phyloP scores from a whole-genome alignment of 2,113 vertebrate genomes.

The Phalacrocorax pelagicus region DNA sequence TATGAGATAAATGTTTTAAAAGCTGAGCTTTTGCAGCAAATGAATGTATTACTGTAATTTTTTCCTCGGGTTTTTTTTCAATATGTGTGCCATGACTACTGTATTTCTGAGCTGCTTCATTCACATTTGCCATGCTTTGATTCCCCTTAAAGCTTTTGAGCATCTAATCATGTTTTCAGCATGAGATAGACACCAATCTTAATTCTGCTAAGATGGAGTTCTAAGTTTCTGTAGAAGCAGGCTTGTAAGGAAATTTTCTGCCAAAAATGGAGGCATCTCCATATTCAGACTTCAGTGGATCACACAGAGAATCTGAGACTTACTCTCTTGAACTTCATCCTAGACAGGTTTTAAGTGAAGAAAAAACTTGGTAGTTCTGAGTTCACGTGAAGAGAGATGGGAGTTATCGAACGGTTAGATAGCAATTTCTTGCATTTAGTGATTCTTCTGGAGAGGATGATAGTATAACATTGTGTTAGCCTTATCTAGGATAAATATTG shows the following conservation, averaged over 20 bases:
- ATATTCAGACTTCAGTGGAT: neutral
- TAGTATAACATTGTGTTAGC: neutral
- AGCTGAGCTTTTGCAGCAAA: neutral
- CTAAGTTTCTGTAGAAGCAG: neutral
- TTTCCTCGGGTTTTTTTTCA: neutral
- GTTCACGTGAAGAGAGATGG: neutral
- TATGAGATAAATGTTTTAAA: neutral
- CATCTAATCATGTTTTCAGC: neutral
- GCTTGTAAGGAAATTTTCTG: neutral
- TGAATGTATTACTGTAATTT: neutral
- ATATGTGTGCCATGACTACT: neutral
- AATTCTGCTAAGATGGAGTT: neutral
- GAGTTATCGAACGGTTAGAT: neutral
- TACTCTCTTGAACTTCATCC: neutral
- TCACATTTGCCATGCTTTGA: neutral
- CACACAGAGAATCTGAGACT: neutral
- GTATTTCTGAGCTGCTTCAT: neutral
- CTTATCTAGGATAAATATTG: slow-evolving; percentile 20
- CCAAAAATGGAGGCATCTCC: neutral
- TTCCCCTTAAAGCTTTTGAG: neutral
- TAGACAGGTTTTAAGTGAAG: neutral
- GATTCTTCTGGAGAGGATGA: neutral
- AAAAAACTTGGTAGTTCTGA: neutral
- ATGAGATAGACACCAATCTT: neutral
- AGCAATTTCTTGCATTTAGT: neutral